Evolutionary conservation across 2,113 vertebrate genomes (phyloP).

Genomic region (Semnornis frantzii): DNA sequence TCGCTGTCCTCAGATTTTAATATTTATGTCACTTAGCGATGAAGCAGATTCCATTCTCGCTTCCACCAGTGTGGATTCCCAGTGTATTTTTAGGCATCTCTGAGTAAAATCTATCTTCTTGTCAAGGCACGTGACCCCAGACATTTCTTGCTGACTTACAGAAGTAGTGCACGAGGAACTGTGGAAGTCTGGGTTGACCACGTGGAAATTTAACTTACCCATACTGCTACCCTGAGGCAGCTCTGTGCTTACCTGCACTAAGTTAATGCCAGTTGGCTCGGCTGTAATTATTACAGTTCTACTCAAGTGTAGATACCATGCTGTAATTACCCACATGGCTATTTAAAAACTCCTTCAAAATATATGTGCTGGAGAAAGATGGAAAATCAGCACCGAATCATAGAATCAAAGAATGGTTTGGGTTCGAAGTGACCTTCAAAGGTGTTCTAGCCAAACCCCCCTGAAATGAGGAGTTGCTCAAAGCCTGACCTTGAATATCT

Average conservation of each 20-base stretch:
- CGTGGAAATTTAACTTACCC: neutral
- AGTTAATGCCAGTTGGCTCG: slow-evolving; percentile 16
- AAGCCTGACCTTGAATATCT: too few species aligned
- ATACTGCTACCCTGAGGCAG: neutral
- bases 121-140: neutral
- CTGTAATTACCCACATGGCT: neutral
- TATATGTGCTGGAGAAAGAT: too few species aligned
- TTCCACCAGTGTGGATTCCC: neutral
- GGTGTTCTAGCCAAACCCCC: too few species aligned
- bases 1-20: neutral
- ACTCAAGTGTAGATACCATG: neutral
- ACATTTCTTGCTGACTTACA: neutral
- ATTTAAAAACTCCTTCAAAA: too few species aligned
- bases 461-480: too few species aligned
- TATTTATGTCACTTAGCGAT: neutral
- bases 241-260: slow-evolving; percentile 4
- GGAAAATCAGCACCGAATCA: too few species aligned
- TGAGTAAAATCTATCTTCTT: slow-evolving; percentile 36
- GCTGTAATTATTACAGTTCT: neutral
- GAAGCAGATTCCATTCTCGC: neutral
- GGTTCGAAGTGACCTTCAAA: too few species aligned
- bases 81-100: slow-evolving; percentile 42
- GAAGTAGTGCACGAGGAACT: neutral
- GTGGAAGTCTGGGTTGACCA: neutral
- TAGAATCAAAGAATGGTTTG: too few species aligned